Evolutionary conservation across 2,888 invertebrate species (phyloP), one percentile per base, ranked within the genome.

Genomic region (Syrista parreyssii): DNA sequence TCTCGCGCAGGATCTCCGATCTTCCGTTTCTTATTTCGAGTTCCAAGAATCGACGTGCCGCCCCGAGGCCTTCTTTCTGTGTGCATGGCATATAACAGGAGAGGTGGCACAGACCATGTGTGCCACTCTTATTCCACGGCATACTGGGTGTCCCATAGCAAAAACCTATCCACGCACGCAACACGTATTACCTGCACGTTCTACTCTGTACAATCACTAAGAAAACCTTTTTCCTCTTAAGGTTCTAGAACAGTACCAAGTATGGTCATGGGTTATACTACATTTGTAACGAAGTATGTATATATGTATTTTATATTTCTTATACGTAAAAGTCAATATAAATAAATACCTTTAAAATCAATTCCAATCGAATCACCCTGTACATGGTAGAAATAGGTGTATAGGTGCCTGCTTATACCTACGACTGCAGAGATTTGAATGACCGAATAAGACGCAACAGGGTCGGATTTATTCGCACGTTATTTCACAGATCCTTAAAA

Each of bases 351-450:
- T 23, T 55, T 23, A 55, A 55, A 74, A 78, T 34, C 75, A 82
- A 82, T 80, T 85, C 79, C 82, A 80, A 84, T 81, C 81, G 82
- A 86, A 82, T 85, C 86, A 85, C 83, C 82, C 86, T 86, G 76
- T 85, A 84, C 75, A 79, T 78, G 75, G 75, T 74, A 23, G 69
- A 36, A 33, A 68, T 68, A 81, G 80, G 84, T 80, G 82, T 81
- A 77, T 73, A 80, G 81, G 71, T 68, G 76, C 75, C 73, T n/a
- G 40, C 74, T 32, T 79, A 82, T 84, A 84, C 82, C 83, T 80
- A 82, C 81, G 81, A 79, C 55, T 55, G 84, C 82, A 83, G 86
- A 86, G 88, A 87, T 86, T 87, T 83, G 87, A 88, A 88, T 84
- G 86, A 85, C 84, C 84, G 85, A 82, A 84, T 84, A 86, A 82